Evolutionary conservation across 2,113 vertebrate species (phyloP).

Genomic region (Rhinichthys klamathensis): DNA sequence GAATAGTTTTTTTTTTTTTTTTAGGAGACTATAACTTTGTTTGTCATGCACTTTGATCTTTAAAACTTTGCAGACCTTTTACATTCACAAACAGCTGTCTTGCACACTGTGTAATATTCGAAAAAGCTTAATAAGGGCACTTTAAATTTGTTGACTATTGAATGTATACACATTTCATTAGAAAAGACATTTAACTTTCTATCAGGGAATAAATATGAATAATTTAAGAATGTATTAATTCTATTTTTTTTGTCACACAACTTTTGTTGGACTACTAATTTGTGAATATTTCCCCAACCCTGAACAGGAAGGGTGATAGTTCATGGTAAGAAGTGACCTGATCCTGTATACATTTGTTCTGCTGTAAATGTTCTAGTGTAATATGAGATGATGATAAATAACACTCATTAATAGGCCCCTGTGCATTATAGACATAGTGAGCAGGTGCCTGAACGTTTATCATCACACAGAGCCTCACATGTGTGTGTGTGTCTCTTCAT

Average conservation of each 20-base stretch:
- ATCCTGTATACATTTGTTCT: neutral
- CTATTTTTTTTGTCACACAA: neutral
- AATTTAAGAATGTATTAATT: neutral
- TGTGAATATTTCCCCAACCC: neutral
- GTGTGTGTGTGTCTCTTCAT: neutral
- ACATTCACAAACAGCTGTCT: too few relatives aligned
- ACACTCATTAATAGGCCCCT: constrained; percentile 11
- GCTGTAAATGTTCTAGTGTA: neutral
- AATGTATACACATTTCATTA: neutral
- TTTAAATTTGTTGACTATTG: neutral
- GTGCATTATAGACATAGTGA: neutral
- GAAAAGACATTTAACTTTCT: neutral
- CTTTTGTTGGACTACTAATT: neutral
- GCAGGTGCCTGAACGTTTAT: neutral
- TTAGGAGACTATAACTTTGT: too few relatives aligned
- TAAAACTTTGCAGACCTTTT: too few relatives aligned
- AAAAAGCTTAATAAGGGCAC: too few relatives aligned
- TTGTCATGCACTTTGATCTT: too few relatives aligned
- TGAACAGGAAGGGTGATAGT: neutral
- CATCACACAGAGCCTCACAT: neutral
- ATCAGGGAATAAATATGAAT: neutral
- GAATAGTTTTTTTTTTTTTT: too few relatives aligned
- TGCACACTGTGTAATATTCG: too few relatives aligned
- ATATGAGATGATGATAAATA: neutral
- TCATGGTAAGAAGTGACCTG: neutral